phyloP scores from a whole-genome alignment of 2,888 invertebrate species.

The Altica lythri region DNA sequence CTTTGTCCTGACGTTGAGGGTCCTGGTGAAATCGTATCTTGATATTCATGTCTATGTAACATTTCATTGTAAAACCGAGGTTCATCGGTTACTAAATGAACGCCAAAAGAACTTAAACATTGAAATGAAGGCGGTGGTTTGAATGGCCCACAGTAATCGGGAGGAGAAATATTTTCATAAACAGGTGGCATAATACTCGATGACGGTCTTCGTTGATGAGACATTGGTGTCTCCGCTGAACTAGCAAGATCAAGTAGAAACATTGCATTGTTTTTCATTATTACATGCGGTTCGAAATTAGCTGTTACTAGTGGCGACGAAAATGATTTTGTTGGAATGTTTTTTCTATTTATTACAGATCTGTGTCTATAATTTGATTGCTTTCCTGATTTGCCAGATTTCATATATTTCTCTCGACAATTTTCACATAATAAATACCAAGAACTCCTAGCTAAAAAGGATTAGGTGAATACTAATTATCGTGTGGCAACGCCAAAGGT shows the following conservation, averaged over 20 bases:
- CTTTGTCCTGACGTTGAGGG: constrained; percentile 53
- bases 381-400: constrained; percentile 52
- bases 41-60: constrained; percentile 56
- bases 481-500: no score
- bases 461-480: no score
- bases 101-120: constrained; percentile 63
- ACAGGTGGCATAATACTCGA: constrained; percentile 59
- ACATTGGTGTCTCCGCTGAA: constrained; percentile 62
- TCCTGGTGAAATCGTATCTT: constrained; percentile 48
- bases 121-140: constrained; percentile 65
- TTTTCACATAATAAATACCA: constrained; percentile 94
- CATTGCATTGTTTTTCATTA: constrained; percentile 92
- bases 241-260: constrained; percentile 90
- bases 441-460: constrained; percentile 66
- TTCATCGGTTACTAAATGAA: constrained; percentile 46
- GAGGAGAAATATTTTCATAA: constrained; percentile 63
- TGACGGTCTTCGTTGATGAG: constrained; percentile 50
- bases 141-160: constrained; percentile 61
- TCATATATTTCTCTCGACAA: constrained; percentile 80
- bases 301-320: constrained; percentile 49
- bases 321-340: constrained; percentile 40
- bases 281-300: constrained; percentile 62
- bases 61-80: constrained; percentile 58
- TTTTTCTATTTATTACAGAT: constrained; percentile 48
- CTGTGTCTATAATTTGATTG: constrained; percentile 51